Conservation (phyloP, 2,888 invertebrate species). For the Drosophila longiperda region DNA sequence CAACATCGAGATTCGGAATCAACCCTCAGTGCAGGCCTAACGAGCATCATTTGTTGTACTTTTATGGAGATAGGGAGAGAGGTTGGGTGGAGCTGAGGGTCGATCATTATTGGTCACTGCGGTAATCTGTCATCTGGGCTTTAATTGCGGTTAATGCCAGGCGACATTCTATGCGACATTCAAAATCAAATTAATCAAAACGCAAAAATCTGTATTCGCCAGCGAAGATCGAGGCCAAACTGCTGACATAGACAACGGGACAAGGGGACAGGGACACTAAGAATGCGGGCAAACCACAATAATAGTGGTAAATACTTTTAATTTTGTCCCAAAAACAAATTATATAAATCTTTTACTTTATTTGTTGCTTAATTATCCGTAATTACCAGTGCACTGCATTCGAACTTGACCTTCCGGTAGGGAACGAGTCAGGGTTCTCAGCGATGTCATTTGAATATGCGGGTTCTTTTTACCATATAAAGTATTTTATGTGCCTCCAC, state of each 20-base stretch:
- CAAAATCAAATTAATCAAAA: conserved; percentile 68
- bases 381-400: conserved; percentile 52
- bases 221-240: conserved; percentile 32
- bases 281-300: conserved; percentile 35
- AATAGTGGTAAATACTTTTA: conserved; percentile 50
- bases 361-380: conserved; percentile 70
- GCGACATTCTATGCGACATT: conserved; percentile 51
- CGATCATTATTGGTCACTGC: conserved; percentile 57
- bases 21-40: conserved; percentile 61
- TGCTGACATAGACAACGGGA: conserved; percentile 16
- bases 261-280: neutral
- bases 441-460: conserved; percentile 59
- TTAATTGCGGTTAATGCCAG: conserved; percentile 69
- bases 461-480: conserved; percentile 40
- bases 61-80: conserved; percentile 13
- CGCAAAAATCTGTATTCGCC: conserved; percentile 60
- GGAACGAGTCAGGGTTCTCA: conserved; percentile 10
- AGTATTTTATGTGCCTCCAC: conserved; percentile 23
- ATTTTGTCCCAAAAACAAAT: conserved; percentile 38
- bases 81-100: conserved; percentile 50
- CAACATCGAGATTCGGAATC: conserved; percentile 26
- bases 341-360: conserved; percentile 26
- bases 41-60: conserved; percentile 63
- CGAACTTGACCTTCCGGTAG: conserved; percentile 70
- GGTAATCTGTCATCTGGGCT: conserved; percentile 75